Evolutionary conservation across 2,888 invertebrate species (phyloP).

Genomic region (Elaeidobius kamerunicus): DNA sequence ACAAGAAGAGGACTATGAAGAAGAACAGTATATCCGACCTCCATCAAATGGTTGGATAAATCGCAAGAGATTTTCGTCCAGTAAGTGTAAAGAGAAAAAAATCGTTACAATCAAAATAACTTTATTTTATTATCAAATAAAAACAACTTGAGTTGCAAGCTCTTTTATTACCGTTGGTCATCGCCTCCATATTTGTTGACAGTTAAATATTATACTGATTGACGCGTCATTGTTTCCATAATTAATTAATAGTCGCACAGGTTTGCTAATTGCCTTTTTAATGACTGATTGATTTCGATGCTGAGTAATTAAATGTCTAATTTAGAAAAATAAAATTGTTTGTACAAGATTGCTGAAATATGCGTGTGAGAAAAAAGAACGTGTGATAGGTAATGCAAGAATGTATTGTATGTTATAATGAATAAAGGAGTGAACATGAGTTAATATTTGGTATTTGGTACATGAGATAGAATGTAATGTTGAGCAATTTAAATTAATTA

Average conservation of each 20-base stretch:
- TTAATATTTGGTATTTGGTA: too few species aligned
- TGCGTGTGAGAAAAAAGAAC: background rate
- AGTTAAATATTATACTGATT: constrained; percentile 7
- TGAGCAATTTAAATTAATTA: too few species aligned
- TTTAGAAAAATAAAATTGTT: background rate
- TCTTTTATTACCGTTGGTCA: too few species aligned
- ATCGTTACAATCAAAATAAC: too few species aligned
- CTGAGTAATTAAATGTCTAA: background rate
- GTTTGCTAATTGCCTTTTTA: background rate
- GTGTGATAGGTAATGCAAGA: background rate
- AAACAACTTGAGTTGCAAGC: too few species aligned
- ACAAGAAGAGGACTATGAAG: constrained; percentile 57
- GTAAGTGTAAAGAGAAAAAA: too few species aligned
- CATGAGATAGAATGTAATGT: too few species aligned
- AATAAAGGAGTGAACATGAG: too few species aligned
- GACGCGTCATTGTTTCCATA: constrained; percentile 17
- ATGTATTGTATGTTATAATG: background rate
- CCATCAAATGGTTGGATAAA: constrained; percentile 36
- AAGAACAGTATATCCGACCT: too few species aligned
- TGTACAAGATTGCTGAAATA: too few species aligned
- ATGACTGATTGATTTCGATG: background rate
- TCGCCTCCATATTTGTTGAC: constrained; percentile 21
- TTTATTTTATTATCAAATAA: too few species aligned
- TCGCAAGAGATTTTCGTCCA: constrained; percentile 56
- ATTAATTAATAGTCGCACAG: constrained; percentile 11